A percentile compares a stretch with the other conserved stretches of the same genome.
These are phyloP conservation scores for Lottia gigantea DNA, from an alignment of 2,888 invertebrate genomes.

Conservation along the genomic window DNA sequence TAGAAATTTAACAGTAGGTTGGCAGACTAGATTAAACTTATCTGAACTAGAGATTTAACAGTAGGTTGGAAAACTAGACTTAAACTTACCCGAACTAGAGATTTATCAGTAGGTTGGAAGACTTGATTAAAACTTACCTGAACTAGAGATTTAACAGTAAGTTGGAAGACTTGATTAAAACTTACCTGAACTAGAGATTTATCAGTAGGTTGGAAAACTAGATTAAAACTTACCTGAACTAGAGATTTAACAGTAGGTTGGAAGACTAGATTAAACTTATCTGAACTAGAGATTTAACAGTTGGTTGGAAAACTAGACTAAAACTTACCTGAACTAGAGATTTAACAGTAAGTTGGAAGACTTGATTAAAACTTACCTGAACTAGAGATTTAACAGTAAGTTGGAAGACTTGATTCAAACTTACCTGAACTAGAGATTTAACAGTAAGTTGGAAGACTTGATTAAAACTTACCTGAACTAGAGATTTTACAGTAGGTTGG, in stretches of 20 bases:
- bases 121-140: constrained; percentile 81
- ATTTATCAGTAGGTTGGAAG: constrained; percentile 90
- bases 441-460: too few relatives aligned
- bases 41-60: constrained; percentile 91
- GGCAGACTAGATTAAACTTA: constrained; percentile 57
- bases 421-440: too few relatives aligned
- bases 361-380: constrained; percentile 80
- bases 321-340: constrained; percentile 84
- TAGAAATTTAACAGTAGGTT: constrained; percentile 70
- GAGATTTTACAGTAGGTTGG: neutral
- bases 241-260: constrained; percentile 92
- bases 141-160: constrained; percentile 89
- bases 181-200: constrained; percentile 88
- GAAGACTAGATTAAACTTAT: constrained; percentile 85
- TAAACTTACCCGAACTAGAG: constrained; percentile 82
- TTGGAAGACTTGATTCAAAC: constrained; percentile 80
- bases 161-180: constrained; percentile 82
- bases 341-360: constrained; percentile 90
- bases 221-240: constrained; percentile 80
- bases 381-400: constrained; percentile 90
- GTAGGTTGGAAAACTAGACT: constrained; percentile 85
- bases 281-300: constrained; percentile 87
- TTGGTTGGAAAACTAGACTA: constrained; percentile 86
- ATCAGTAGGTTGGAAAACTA: constrained; percentile 88
- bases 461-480: too few relatives aligned